Evolutionary conservation across 1,140 invertebrate species (phyloP).

Genomic region (Ceratina australensis): DNA sequence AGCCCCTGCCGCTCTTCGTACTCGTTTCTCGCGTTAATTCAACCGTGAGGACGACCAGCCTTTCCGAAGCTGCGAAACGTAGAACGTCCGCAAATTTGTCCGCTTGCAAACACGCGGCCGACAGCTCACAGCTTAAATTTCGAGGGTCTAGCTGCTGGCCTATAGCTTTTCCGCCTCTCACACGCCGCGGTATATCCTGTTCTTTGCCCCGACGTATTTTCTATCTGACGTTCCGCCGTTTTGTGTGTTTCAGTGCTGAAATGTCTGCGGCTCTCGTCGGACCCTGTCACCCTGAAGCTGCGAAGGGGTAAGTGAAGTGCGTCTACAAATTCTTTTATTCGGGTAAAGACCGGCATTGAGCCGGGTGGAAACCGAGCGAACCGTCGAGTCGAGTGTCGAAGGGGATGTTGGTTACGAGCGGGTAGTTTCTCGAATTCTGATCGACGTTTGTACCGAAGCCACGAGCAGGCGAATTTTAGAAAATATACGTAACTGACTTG

Average conservation of each 20-base stretch:
- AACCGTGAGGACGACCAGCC: neutral
- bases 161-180: neutral
- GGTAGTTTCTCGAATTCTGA: neutral
- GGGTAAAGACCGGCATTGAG: constrained; percentile 16
- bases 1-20: too few species aligned
- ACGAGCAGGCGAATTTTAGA: too few species aligned
- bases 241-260: constrained; percentile 90
- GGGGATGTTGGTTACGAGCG: neutral
- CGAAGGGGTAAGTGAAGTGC: constrained; percentile 87
- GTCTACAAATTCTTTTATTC: constrained; percentile 42
- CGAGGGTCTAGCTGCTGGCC: too few species aligned
- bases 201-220: neutral
- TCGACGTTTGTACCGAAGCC: neutral
- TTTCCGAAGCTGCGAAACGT: neutral
- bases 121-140: neutral
- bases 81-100: constrained; percentile 11
- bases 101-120: neutral
- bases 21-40: constrained; percentile 18
- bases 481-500: too few species aligned
- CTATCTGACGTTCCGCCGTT: constrained; percentile 47
- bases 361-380: neutral
- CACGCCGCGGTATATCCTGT: neutral
- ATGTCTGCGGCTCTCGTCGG: constrained; percentile 92
- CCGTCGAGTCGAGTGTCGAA: neutral
- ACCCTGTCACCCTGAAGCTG: constrained; percentile 92